Percentiles rank a stretch among this genome's conserved stretches.
phyloP scores from a whole-genome alignment of 2,797 vertebrate genomes.

The Pterois miles region DNA sequence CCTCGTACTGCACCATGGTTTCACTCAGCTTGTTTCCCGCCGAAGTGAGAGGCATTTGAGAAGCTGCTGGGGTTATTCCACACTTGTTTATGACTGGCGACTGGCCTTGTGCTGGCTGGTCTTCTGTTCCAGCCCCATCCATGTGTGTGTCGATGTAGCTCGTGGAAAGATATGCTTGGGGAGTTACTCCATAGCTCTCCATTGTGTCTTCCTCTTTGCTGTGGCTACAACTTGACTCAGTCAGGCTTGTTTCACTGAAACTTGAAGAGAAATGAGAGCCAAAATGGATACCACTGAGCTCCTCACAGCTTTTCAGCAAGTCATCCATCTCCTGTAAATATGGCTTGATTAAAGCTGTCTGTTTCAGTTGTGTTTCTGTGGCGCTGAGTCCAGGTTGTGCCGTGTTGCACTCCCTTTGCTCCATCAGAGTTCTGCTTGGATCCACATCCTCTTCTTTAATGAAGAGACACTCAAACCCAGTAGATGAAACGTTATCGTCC shows the following conservation, averaged over 20 bases:
- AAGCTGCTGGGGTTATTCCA: background rate
- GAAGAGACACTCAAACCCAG: slow-evolving; percentile 65
- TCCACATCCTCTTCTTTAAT: slow-evolving; percentile 74
- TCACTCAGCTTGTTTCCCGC: slow-evolving; percentile 82
- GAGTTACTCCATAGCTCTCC: slow-evolving; percentile 33
- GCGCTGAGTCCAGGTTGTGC: slow-evolving; percentile 35
- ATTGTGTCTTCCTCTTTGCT: slow-evolving; percentile 12
- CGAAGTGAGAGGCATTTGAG: slow-evolving; percentile 69
- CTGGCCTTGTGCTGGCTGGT: background rate
- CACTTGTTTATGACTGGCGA: slow-evolving; percentile 7
- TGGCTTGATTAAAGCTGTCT: slow-evolving; percentile 79
- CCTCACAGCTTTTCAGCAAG: slow-evolving; percentile 81
- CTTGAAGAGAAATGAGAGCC: slow-evolving; percentile 39
- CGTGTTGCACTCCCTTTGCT: slow-evolving; percentile 44
- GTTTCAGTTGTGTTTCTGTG: slow-evolving; percentile 22
- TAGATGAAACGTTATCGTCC: slow-evolving; percentile 40
- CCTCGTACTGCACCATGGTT: slow-evolving; percentile 76
- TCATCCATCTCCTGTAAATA: slow-evolving; percentile 87
- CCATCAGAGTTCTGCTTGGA: slow-evolving; percentile 44
- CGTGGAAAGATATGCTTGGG: slow-evolving; percentile 54
- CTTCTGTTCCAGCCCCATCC: slow-evolving; percentile 38
- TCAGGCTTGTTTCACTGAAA: slow-evolving; percentile 33
- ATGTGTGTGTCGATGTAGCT: slow-evolving; percentile 66
- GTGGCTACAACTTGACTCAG: background rate
- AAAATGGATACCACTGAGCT: slow-evolving; percentile 60